phyloP scores from a whole-genome alignment of 2,113 vertebrate species.

The Lates calcarifer region DNA sequence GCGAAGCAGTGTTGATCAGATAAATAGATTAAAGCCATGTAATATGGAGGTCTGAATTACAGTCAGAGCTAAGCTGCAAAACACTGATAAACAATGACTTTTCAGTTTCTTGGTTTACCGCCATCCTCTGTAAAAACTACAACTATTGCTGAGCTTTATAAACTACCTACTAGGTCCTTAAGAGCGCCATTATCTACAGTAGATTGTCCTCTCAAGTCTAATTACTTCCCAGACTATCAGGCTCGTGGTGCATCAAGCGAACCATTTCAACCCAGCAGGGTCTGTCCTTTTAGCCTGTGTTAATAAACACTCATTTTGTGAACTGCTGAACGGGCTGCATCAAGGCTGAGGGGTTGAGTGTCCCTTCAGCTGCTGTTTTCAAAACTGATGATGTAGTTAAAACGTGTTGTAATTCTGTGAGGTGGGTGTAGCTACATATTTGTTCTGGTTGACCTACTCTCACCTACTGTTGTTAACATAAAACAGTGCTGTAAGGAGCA shows the following conservation, averaged over 20 bases:
- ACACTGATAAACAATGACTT: constrained; percentile 30
- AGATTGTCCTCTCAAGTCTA: constrained; percentile 67
- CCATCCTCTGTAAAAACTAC: background rate
- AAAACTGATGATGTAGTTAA: constrained; percentile 10
- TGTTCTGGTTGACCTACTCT: background rate
- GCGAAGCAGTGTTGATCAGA: constrained; percentile 11
- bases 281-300: constrained; percentile 41
- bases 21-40: constrained; percentile 11
- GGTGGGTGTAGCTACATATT: background rate
- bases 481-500: background rate
- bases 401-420: constrained; percentile 5
- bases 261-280: constrained; percentile 58
- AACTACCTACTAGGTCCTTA: constrained; percentile 47
- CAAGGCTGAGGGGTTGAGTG: background rate
- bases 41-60: constrained; percentile 2
- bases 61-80: background rate
- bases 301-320: constrained; percentile 60
- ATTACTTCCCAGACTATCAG: constrained; percentile 65
- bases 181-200: constrained; percentile 53
- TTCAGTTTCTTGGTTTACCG: constrained; percentile 20
- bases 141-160: constrained; percentile 44
- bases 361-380: constrained; percentile 26
- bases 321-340: constrained; percentile 45
- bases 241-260: constrained; percentile 51
- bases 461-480: background rate